Evolutionary conservation across 2,888 invertebrate species (phyloP).

Genomic region (Papilio gigon): DNA sequence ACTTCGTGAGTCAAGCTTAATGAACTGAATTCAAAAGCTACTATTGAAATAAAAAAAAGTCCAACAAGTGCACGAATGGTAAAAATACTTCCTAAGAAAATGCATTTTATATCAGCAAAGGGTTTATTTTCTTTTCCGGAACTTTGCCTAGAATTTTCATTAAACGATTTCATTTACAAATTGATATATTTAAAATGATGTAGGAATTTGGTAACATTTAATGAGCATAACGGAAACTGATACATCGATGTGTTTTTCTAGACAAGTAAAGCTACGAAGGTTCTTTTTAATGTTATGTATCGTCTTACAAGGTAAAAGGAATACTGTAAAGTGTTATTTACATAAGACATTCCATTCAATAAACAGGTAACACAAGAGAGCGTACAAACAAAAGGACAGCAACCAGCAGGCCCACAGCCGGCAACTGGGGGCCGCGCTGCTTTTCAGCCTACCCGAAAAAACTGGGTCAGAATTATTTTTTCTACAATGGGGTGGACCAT

Average conservation of each 20-base stretch:
- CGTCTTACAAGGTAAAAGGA: not conserved
- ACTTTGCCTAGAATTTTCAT: not conserved
- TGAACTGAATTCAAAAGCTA: conserved; percentile 24
- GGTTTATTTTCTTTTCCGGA: not conserved
- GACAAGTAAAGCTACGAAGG: not conserved
- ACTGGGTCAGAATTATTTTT: too few species aligned
- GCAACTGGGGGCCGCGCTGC: too few species aligned
- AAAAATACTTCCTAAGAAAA: not conserved
- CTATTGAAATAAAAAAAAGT: conserved; percentile 1
- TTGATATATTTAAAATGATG: too few species aligned
- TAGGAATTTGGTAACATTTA: too few species aligned
- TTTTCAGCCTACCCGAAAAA: too few species aligned
- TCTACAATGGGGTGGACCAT: too few species aligned
- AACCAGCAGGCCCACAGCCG: too few species aligned
- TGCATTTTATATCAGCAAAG: not conserved
- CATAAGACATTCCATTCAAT: not conserved
- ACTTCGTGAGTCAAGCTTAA: conserved; percentile 19
- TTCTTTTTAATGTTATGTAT: not conserved
- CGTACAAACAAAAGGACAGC: not conserved
- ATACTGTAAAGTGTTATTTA: not conserved
- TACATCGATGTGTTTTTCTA: not conserved
- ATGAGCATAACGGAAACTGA: too few species aligned
- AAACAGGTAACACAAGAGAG: not conserved
- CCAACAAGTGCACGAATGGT: not conserved
- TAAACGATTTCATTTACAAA: too few species aligned